Conservation (phyloP, 1,140 invertebrate species). For the Drosophila ficusphila region DNA sequence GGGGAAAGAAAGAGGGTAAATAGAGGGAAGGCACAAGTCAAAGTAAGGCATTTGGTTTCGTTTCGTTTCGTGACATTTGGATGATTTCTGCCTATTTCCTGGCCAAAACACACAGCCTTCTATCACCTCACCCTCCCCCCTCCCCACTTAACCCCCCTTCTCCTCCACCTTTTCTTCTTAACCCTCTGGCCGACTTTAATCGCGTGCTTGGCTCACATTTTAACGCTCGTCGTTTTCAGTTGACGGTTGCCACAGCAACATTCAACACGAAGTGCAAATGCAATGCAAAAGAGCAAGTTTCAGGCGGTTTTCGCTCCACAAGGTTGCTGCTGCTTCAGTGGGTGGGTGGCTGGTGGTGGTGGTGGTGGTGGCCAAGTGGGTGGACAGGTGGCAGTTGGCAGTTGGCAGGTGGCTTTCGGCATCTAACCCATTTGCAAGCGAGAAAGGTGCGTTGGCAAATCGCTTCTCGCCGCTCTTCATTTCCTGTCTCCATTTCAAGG, state of each 20-base stretch:
- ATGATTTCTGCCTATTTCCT: conserved; percentile 78
- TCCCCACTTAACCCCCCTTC: background rate
- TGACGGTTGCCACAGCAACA: conserved; percentile 68
- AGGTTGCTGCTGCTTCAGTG: background rate
- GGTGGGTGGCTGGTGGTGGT: background rate
- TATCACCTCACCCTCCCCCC: too few relatives aligned
- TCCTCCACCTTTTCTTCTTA: background rate
- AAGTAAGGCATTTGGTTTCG: conserved; percentile 61
- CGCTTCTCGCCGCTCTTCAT: conserved; percentile 31
- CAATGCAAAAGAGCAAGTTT: conserved; percentile 34
- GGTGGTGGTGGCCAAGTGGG: background rate
- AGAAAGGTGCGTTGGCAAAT: conserved; percentile 30
- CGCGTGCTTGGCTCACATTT: conserved; percentile 76
- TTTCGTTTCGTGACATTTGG: conserved; percentile 71
- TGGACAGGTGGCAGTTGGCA: background rate
- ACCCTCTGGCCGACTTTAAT: conserved; percentile 52
- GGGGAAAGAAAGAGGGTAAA: background rate
- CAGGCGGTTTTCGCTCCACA: too few relatives aligned
- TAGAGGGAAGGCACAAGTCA: conserved; percentile 28
- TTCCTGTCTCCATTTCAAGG: conserved; percentile 34
- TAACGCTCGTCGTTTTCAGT: conserved; percentile 56
- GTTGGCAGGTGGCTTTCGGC: background rate
- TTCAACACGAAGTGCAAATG: conserved; percentile 33
- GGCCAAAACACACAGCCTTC: conserved; percentile 16
- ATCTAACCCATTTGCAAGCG: conserved; percentile 8